A percentile compares a stretch with the other conserved stretches of the same genome.
phyloP scores from a whole-genome alignment of 2,888 invertebrate genomes.

The Drosophila conformis region DNA sequence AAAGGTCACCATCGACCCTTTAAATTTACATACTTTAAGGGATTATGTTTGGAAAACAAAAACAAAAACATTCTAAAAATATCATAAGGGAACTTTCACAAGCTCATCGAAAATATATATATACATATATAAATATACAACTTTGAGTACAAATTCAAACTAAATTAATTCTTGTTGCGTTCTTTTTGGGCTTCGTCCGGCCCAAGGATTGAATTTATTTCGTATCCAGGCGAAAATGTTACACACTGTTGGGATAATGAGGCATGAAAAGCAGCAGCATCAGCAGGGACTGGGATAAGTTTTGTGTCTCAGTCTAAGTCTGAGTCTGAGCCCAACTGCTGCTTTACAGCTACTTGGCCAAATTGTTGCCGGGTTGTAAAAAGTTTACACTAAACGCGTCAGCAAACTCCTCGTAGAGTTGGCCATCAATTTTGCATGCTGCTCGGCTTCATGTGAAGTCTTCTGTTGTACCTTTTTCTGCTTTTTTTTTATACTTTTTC shows the following conservation, averaged over 20 bases:
- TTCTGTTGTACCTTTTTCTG: slow-evolving; percentile 2
- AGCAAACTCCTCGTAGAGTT: slow-evolving; percentile 22
- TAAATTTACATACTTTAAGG: slow-evolving; percentile 4
- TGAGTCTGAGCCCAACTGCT: slow-evolving; percentile 48
- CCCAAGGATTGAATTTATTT: slow-evolving; percentile 38
- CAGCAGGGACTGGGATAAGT: slow-evolving; percentile 12
- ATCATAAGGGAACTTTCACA: not conserved
- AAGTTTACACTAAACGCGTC: slow-evolving; percentile 51
- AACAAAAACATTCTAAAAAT: not conserved
- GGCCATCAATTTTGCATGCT: slow-evolving; percentile 63
- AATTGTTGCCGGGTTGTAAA: slow-evolving; percentile 68
- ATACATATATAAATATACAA: slow-evolving; percentile 3
- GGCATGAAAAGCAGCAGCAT: slow-evolving; percentile 56
- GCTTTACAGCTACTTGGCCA: slow-evolving; percentile 71
- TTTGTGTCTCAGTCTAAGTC: slow-evolving; percentile 18
- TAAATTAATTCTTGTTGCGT: slow-evolving; percentile 53
- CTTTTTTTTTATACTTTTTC: not conserved
- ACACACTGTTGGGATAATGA: slow-evolving; percentile 71
- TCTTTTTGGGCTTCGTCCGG: slow-evolving; percentile 6
- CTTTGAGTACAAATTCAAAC: slow-evolving; percentile 55
- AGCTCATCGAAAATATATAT: slow-evolving; percentile 1
- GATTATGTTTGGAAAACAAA: not conserved
- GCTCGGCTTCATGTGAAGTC: slow-evolving; percentile 46
- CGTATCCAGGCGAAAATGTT: slow-evolving; percentile 44
- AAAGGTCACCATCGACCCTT: not conserved